Conservation (phyloP, 2,888 invertebrate species). For the Seira ritae region DNA sequence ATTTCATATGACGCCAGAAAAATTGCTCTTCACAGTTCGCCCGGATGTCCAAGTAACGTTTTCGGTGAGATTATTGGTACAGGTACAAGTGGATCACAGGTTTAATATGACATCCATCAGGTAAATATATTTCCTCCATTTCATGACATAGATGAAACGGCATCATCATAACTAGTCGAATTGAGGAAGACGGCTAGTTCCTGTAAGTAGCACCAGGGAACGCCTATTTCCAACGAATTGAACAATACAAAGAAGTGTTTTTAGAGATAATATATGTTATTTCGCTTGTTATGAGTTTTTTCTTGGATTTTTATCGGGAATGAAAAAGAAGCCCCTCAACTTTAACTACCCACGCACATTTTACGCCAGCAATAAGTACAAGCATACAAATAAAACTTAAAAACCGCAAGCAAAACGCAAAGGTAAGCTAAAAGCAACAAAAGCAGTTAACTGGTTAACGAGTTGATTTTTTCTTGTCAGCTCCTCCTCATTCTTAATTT, state of each 20-base stretch:
- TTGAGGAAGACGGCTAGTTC: conserved; percentile 34
- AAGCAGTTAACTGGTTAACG: background rate
- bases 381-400: too few species aligned
- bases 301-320: background rate
- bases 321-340: background rate
- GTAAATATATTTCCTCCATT: background rate
- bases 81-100: conserved; percentile 37
- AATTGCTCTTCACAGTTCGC: background rate
- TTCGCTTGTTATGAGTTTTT: background rate
- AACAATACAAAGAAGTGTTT: background rate
- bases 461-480: background rate
- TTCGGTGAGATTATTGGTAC: background rate
- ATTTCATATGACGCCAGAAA: conserved; percentile 8
- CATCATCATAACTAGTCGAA: conserved; percentile 25
- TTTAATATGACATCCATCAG: conserved; percentile 19
- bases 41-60: background rate
- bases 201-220: conserved; percentile 14
- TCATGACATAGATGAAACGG: conserved; percentile 22
- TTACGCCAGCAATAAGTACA: background rate
- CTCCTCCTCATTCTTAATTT: too few species aligned
- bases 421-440: background rate
- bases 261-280: background rate
- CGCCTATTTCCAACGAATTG: background rate
- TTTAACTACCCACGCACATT: background rate
- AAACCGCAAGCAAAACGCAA: background rate